Conservation (phyloP, 2,113 vertebrate genomes). For the Anser cygnoides region DNA sequence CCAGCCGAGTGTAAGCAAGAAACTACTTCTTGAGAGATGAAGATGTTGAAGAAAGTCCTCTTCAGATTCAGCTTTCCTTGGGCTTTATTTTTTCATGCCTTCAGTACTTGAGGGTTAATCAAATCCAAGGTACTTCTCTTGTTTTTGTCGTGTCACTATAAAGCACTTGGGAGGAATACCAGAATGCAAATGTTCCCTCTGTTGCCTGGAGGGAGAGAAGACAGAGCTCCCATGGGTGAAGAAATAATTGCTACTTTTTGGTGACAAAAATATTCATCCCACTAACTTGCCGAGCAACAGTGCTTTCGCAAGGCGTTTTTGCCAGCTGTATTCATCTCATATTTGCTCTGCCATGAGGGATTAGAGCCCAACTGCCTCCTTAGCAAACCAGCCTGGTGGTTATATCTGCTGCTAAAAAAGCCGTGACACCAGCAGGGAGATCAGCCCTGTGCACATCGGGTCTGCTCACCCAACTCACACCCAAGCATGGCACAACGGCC, state of each 20-base stretch:
- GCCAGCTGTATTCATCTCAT: neutral
- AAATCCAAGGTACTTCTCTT: neutral
- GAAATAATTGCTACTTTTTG: slow-evolving; percentile 10
- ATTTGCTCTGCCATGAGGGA: neutral
- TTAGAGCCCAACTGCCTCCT: neutral
- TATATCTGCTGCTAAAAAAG: neutral
- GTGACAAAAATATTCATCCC: neutral
- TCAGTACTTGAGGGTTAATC: neutral
- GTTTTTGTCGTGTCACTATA: neutral
- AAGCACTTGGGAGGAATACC: neutral
- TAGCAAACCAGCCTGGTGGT: neutral
- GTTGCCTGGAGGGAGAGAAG: neutral
- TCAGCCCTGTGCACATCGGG: neutral
- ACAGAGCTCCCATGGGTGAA: neutral
- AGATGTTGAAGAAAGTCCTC: neutral
- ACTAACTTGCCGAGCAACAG: neutral
- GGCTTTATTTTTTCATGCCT: neutral
- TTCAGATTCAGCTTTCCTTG: neutral
- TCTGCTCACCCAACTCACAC: neutral
- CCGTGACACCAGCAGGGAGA: neutral
- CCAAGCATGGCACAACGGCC: accelerated
- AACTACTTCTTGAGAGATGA: neutral
- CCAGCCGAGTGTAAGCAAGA: neutral
- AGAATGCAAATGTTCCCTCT: neutral
- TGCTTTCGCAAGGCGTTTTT: neutral